Evolutionary conservation across 64 coral and sea anemone species (phyloP).

Genomic region (Astreopora myriophthalma): DNA sequence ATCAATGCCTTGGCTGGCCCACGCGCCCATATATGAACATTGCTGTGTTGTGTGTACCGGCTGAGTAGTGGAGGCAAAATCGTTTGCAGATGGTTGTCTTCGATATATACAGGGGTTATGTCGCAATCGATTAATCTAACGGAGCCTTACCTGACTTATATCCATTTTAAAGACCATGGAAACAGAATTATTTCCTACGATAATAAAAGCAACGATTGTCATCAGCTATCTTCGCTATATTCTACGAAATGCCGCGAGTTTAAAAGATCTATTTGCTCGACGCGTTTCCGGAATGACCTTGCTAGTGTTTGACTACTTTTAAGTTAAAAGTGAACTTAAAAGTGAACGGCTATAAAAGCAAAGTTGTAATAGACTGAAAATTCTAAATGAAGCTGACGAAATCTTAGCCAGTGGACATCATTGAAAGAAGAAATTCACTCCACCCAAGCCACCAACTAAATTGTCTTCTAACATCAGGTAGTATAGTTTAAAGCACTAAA

Average conservation of each 20-base stretch:
- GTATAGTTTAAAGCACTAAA: background rate
- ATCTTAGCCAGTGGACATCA: too few species aligned
- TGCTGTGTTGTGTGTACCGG: too few species aligned
- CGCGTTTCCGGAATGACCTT: background rate
- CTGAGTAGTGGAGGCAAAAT: too few species aligned
- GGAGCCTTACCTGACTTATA: background rate
- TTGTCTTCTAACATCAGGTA: background rate
- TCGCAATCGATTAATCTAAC: background rate
- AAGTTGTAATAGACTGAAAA: too few species aligned
- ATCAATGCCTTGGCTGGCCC: too few species aligned
- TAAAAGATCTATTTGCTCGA: background rate
- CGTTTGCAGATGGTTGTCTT: too few species aligned
- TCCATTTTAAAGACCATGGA: slow-evolving; percentile 1
- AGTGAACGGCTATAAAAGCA: too few species aligned
- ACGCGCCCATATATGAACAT: too few species aligned
- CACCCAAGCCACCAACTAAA: too few species aligned
- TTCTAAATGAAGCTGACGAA: too few species aligned
- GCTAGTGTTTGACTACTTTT: background rate
- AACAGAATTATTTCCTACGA: background rate
- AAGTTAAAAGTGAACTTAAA: too few species aligned
- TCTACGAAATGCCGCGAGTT: background rate
- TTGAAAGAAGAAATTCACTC: too few species aligned
- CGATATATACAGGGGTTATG: background rate
- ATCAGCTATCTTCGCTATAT: background rate
- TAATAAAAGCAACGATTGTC: background rate